Evolutionary conservation across 1,140 invertebrate species (phyloP).

Genomic region (Drosophila ambigua): DNA sequence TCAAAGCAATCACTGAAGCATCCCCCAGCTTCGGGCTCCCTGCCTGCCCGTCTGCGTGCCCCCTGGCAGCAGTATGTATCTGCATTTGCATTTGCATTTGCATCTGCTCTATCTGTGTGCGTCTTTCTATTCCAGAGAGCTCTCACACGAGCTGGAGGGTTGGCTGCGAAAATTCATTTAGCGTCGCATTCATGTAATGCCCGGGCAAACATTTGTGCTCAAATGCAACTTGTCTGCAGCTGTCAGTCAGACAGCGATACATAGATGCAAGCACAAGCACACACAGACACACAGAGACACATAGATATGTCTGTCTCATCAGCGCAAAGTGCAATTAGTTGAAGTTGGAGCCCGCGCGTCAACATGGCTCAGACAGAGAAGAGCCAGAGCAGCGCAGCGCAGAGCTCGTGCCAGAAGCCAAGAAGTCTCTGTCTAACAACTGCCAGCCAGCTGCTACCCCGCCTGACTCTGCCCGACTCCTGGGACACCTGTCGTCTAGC

Average conservation of each 20-base stretch:
- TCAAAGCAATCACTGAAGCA: conserved; percentile 74
- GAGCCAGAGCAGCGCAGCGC: not conserved
- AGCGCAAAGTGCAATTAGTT: conserved; percentile 82
- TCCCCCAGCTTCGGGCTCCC: conserved; percentile 19
- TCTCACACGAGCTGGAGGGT: too few relatives aligned
- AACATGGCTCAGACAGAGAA: conserved; percentile 61
- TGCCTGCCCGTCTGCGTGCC: conserved; percentile 15
- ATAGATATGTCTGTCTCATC: conserved; percentile 69
- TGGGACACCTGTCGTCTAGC: conserved; percentile 56
- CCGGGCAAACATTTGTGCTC: conserved; percentile 80
- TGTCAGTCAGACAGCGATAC: conserved; percentile 70
- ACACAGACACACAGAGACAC: conserved; percentile 19
- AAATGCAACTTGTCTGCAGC: conserved; percentile 81
- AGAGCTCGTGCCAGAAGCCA: conserved; percentile 60
- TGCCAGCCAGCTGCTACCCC: not conserved
- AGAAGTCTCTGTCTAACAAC: conserved; percentile 56
- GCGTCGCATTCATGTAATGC: conserved; percentile 67
- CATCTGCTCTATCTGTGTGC: conserved; percentile 24
- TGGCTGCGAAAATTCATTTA: conserved; percentile 71
- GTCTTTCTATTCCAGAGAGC: conserved; percentile 15
- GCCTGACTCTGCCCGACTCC: too few relatives aligned
- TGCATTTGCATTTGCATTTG: conserved; percentile 5
- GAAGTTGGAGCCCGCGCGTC: conserved; percentile 68
- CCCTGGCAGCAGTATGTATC: conserved; percentile 7
- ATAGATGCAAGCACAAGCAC: conserved; percentile 8